Evolutionary conservation across 1,140 invertebrate genomes (phyloP), one percentile per base, ranked within the genome.

Genomic region (Drosophila subpulchrella): DNA sequence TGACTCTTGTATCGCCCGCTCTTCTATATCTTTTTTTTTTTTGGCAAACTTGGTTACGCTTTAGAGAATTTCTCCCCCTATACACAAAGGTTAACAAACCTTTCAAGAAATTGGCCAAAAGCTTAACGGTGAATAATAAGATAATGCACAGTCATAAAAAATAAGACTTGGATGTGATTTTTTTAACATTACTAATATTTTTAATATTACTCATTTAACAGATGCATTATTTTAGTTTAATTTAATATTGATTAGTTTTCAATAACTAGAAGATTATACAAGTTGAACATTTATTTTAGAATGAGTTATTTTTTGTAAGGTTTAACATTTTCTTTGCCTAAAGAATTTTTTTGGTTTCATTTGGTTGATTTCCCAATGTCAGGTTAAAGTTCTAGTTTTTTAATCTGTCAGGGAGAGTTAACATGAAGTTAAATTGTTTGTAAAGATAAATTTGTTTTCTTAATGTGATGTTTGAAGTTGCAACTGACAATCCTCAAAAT

Each of bases 1-100:
- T 53, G 71, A 84, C 59, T 75, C 60, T 72, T 46, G 77, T 54
- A 59, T 47, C 54, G 53, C 42, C 32, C 38, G 51, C 47, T 34
- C 24, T 48, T 36, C 20, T 38, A 15, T 60, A 46, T 36, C 67
- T 34, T 66, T 65, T 50, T 58, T 50, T 58, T 34, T 83, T 76
- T 63, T 70, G 67, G 78, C 59, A 58, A 70, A 58, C 72, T 81
- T 76, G 72, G 83, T 88, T 86, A 88, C 82, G 83, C 82, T 86
- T 79, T 79, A 39, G 59, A 77, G 79, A 62, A 76, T 82, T 78
- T 80, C 72, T 78, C 51, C 63, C 51, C 36, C 36, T 24, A 20
- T 36, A 36, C 12, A 41, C 48, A 60, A 78, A 47, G 75, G 82
- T 86, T 86, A 82, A 75, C 78, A 88, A 82, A 86, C 78, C 83